phyloP scores from a whole-genome alignment of 2,113 vertebrate genomes.

The Apaloderma vittatum region DNA sequence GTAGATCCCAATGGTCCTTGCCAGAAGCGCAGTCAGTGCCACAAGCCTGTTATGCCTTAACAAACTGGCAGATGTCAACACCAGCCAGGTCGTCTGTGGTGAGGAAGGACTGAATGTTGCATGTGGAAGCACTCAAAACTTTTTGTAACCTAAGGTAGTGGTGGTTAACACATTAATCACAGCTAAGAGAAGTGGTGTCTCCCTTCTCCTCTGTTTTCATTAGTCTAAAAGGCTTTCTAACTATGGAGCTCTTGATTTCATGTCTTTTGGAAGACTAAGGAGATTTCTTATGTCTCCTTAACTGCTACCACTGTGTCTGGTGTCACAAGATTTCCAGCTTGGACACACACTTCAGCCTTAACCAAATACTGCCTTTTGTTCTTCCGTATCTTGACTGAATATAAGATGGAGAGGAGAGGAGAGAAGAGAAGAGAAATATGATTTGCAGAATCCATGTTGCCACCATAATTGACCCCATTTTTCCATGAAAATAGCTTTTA shows the following conservation, averaged over 20 bases:
- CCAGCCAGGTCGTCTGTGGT: not conserved
- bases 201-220: not conserved
- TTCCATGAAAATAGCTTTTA: not conserved
- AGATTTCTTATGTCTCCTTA: not conserved
- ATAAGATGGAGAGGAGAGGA: not conserved
- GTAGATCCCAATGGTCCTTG: not conserved
- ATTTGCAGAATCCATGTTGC: not conserved
- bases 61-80: not conserved
- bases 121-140: not conserved
- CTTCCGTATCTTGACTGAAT: not conserved
- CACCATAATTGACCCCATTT: not conserved
- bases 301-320: not conserved
- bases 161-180: not conserved
- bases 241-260: not conserved
- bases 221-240: not conserved
- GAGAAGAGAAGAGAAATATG: not conserved
- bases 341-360: not conserved
- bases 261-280: not conserved
- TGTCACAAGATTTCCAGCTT: not conserved
- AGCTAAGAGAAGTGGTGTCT: not conserved
- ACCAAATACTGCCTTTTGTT: not conserved
- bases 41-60: not conserved
- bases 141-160: not conserved
- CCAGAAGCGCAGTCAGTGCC: not conserved
- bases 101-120: not conserved